phyloP scores from a whole-genome alignment of 2,888 invertebrate genomes.

The Tenthredo scrophulariae region DNA sequence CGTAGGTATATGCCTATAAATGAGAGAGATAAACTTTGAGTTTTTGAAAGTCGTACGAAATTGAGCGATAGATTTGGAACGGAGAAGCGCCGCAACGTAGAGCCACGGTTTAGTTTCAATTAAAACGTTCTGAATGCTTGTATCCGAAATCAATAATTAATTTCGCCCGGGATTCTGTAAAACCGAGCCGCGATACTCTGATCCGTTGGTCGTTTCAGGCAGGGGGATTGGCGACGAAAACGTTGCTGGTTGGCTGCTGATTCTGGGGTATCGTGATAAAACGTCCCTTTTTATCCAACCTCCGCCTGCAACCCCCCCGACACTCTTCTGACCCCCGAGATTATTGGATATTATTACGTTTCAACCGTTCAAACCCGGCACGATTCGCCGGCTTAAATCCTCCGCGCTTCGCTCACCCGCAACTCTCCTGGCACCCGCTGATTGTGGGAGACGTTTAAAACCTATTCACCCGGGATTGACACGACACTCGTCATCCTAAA shows the following conservation, averaged over 20 bases:
- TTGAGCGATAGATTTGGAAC: conserved; percentile 46
- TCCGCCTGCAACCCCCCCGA: conserved; percentile 55
- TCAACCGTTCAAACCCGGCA: conserved; percentile 77
- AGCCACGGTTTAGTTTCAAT: conserved; percentile 71
- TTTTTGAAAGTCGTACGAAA: not conserved
- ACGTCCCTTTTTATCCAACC: conserved; percentile 73
- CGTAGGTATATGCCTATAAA: not conserved
- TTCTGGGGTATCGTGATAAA: conserved; percentile 73
- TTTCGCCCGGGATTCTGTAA: conserved; percentile 68
- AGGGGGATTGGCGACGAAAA: conserved; percentile 32
- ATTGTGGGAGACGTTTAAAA: conserved; percentile 65
- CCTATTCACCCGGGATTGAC: conserved; percentile 48
- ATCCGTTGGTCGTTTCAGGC: conserved; percentile 22
- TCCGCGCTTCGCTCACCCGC: conserved; percentile 62
- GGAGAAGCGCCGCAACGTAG: conserved; percentile 56
- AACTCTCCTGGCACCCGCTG: conserved; percentile 66
- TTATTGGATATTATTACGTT: conserved; percentile 79
- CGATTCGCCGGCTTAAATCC: conserved; percentile 76
- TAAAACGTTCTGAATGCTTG: conserved; percentile 72
- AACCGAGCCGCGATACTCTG: conserved; percentile 43
- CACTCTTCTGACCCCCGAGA: conserved; percentile 65
- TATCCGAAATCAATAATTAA: conserved; percentile 78
- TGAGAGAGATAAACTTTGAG: not conserved
- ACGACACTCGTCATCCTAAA: conserved; percentile 51
- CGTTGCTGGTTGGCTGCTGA: conserved; percentile 45